Conservation (phyloP, 2,113 vertebrate genomes). For the Macquaria ambigua region DNA sequence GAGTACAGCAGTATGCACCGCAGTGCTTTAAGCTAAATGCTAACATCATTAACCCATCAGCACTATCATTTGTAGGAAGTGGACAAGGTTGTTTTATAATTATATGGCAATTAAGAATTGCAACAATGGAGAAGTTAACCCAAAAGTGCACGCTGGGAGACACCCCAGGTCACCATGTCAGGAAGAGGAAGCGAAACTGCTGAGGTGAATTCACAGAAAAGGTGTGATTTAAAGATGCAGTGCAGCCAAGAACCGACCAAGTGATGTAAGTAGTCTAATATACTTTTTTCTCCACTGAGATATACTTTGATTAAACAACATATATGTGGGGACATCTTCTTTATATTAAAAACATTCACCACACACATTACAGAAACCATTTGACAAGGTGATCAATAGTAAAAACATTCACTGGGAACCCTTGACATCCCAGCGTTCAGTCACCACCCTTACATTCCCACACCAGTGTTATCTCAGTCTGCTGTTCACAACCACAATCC, state of each 20-base stretch:
- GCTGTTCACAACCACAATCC: constrained; percentile 23
- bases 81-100: not conserved
- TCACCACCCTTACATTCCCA: constrained; percentile 3
- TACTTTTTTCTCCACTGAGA: not conserved
- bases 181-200: constrained; percentile 34
- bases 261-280: no score
- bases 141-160: constrained; percentile 13
- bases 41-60: not conserved
- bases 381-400: not conserved
- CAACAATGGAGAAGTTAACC: not conserved
- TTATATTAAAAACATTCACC: not conserved
- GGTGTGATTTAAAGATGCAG: not conserved
- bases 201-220: not conserved
- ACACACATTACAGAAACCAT: not conserved
- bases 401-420: not conserved
- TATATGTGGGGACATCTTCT: not conserved
- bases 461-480: constrained; percentile 24
- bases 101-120: not conserved
- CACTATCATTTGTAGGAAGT: not conserved
- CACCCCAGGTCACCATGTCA: not conserved
- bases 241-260: not conserved
- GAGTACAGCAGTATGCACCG: no score
- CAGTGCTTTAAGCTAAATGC: no score
- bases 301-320: not conserved
- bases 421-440: not conserved